Percentiles rank a stretch among this genome's conserved stretches.
These are phyloP conservation scores for Platyrinchus mystaceus DNA, from an alignment of 2,797 vertebrate species.

Conservation along the genomic window DNA sequence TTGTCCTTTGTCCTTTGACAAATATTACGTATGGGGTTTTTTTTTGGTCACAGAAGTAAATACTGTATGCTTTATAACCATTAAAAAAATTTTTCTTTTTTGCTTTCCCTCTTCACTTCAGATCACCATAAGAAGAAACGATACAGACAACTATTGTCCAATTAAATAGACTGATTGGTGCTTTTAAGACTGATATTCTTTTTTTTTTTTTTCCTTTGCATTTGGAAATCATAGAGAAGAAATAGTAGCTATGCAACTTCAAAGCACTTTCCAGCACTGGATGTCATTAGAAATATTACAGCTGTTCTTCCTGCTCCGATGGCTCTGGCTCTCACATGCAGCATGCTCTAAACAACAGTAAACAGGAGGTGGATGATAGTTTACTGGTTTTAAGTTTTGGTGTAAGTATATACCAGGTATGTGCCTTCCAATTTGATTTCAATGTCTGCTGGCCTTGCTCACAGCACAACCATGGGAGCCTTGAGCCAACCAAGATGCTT, in stretches of 20 bases:
- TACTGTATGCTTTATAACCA: constrained; percentile 37
- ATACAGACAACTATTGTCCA: constrained; percentile 28
- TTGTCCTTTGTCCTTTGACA: not conserved
- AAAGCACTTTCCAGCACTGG: constrained; percentile 57
- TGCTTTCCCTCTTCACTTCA: constrained; percentile 58
- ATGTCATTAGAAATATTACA: constrained; percentile 37
- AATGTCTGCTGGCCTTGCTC: not conserved
- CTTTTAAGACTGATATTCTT: constrained; percentile 51
- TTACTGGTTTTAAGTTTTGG: not conserved
- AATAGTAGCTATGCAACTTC: constrained; percentile 65
- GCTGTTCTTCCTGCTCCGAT: not conserved
- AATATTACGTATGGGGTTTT: not conserved
- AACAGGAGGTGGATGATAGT: not conserved
- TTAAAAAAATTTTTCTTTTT: constrained; percentile 35
- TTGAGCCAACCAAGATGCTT: not conserved
- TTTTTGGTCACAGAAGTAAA: constrained; percentile 43
- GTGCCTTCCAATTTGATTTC: not conserved
- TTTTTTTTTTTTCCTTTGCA: not conserved
- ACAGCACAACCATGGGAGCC: not conserved
- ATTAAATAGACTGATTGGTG: constrained; percentile 44
- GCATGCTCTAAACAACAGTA: not conserved
- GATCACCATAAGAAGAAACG: constrained; percentile 42
- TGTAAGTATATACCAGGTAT: not conserved
- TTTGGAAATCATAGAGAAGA: constrained; percentile 63
- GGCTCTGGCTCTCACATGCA: constrained; percentile 42